A percentile compares a stretch with the other conserved stretches of the same genome.
Conservation (phyloP, 1,140 invertebrate species). For the Yoshiicerus persimilis region DNA sequence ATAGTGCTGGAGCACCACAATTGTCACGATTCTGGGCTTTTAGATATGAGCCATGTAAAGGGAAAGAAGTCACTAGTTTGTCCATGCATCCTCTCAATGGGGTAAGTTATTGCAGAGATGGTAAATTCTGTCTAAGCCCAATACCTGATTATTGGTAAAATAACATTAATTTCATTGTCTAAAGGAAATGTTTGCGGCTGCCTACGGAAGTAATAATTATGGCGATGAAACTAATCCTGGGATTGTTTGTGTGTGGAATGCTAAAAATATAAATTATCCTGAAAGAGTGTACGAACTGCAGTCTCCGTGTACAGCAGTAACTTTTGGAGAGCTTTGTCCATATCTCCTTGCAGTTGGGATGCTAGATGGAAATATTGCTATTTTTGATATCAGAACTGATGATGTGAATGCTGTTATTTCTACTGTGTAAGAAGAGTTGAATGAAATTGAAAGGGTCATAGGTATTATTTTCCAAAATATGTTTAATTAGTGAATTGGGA, state of each 20-base stretch:
- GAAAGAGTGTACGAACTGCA: slow-evolving; percentile 43
- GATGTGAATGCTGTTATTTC: slow-evolving; percentile 6
- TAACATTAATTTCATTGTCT: neutral
- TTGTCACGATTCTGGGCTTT: slow-evolving; percentile 40
- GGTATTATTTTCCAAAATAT: neutral
- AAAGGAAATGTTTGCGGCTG: slow-evolving; percentile 44
- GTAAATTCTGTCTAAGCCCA: too few relatives aligned
- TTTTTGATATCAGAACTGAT: slow-evolving; percentile 40
- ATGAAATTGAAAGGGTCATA: neutral
- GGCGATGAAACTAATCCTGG: slow-evolving; percentile 26
- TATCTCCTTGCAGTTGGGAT: slow-evolving; percentile 43
- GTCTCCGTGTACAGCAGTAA: slow-evolving; percentile 24
- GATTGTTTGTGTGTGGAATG: slow-evolving; percentile 45
- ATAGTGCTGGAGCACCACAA: slow-evolving; percentile 27
- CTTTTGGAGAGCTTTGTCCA: slow-evolving; percentile 44
- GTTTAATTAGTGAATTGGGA: too few relatives aligned
- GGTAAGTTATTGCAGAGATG: slow-evolving; percentile 32
- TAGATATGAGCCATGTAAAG: slow-evolving; percentile 27
- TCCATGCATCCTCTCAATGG: slow-evolving; percentile 42
- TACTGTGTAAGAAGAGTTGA: slow-evolving; percentile 8
- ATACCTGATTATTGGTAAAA: too few relatives aligned
- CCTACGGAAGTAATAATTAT: slow-evolving; percentile 35
- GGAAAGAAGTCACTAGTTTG: slow-evolving; percentile 40
- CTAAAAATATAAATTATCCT: slow-evolving; percentile 44
- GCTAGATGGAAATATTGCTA: slow-evolving; percentile 44